phyloP scores from a whole-genome alignment of 2,797 vertebrate genomes.

The Spinus olivaceus region DNA sequence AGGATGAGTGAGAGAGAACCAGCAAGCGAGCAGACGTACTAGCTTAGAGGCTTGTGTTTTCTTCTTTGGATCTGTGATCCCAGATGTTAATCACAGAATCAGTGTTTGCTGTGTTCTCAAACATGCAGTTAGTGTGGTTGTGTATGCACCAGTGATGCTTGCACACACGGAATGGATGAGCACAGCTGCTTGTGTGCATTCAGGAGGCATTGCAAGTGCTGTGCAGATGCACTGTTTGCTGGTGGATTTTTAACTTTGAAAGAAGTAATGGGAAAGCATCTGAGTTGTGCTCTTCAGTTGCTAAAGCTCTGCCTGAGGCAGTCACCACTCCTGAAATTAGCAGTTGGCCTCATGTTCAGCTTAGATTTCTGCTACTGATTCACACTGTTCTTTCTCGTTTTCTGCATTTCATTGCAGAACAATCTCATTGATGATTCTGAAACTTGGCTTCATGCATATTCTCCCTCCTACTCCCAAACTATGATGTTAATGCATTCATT shows the following conservation, averaged over 20 bases:
- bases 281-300: neutral
- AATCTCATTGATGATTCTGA: constrained; percentile 19
- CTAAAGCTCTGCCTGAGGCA: neutral
- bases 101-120: neutral
- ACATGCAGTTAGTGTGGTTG: neutral
- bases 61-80: neutral
- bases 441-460: constrained; percentile 4
- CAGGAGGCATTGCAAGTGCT: neutral
- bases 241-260: neutral
- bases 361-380: neutral
- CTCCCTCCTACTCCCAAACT: neutral
- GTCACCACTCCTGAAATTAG: neutral
- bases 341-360: neutral
- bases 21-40: neutral
- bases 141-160: neutral
- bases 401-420: neutral
- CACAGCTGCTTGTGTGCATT: neutral
- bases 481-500: neutral
- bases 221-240: neutral
- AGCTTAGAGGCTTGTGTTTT: neutral
- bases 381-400: neutral
- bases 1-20: neutral
- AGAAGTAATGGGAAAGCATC: neutral
- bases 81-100: neutral
- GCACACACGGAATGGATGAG: neutral